phyloP scores from a whole-genome alignment of 2,888 invertebrate species.

The Tetragnatha montana region DNA sequence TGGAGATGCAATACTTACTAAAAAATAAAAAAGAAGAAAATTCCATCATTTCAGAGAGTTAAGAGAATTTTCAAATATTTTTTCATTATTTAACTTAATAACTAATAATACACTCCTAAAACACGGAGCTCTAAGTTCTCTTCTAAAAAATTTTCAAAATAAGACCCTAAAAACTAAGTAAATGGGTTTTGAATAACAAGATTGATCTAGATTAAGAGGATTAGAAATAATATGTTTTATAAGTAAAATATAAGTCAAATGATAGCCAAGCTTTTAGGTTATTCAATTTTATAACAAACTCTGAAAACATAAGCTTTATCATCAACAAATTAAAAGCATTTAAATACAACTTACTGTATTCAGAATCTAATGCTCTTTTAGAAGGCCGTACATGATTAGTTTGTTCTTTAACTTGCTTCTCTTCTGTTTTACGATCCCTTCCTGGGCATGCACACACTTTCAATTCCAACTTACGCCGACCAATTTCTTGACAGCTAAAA shows the following conservation, averaged over 20 bases:
- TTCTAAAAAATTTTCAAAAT: neutral
- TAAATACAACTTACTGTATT: slow-evolving; percentile 13
- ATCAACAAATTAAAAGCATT: no score
- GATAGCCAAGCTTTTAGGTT: no score
- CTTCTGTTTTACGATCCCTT: slow-evolving; percentile 83
- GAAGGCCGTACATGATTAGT: neutral
- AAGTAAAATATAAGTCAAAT: no score
- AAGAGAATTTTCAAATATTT: neutral
- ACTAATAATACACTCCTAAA: no score
- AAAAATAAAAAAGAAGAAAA: neutral
- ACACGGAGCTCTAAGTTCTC: neutral
- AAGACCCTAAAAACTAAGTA: neutral
- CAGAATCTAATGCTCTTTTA: slow-evolving; percentile 23
- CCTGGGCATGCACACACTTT: slow-evolving; percentile 88
- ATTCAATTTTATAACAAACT: no score
- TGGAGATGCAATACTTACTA: no score
- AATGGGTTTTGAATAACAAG: neutral
- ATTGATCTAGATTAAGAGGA: neutral
- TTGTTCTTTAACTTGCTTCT: slow-evolving; percentile 74
- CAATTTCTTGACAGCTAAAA: slow-evolving; percentile 46
- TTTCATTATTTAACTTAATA: neutral
- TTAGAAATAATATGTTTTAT: no score
- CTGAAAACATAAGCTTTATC: no score
- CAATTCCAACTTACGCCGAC: slow-evolving; percentile 78
- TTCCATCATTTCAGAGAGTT: no score